A percentile compares a stretch with the other conserved stretches of the same genome.
These are phyloP conservation scores for Semnornis frantzii DNA, from an alignment of 2,113 vertebrate genomes.

Conservation along the genomic window DNA sequence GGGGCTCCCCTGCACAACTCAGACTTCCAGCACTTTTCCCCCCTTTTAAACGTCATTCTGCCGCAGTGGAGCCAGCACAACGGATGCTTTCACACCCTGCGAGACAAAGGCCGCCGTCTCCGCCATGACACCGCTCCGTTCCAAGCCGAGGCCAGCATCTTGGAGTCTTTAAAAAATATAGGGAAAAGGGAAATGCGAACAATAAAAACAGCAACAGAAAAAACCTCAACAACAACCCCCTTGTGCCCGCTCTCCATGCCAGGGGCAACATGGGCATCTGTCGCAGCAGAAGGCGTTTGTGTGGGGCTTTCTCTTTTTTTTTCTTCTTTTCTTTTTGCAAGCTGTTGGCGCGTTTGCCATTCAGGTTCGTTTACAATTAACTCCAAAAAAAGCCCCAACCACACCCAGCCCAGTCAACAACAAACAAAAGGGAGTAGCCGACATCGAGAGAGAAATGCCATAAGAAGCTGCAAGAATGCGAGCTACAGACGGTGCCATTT, in stretches of 20 bases:
- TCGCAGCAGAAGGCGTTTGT: constrained; percentile 73
- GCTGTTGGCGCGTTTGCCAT: constrained; percentile 74
- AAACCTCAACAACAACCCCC: constrained; percentile 65
- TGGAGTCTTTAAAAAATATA: constrained; percentile 69
- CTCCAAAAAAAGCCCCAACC: constrained; percentile 48
- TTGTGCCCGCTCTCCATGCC: constrained; percentile 72
- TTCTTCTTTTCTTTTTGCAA: not conserved
- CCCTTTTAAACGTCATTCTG: constrained; percentile 73
- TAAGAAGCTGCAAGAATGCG: constrained; percentile 64
- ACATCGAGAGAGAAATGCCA: constrained; percentile 72
- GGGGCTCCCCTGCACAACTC: constrained; percentile 67
- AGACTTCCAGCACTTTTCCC: constrained; percentile 72
- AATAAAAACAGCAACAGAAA: constrained; percentile 69
- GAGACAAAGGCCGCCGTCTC: constrained; percentile 83
- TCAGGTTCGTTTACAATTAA: constrained; percentile 78
- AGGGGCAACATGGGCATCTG: constrained; percentile 80
- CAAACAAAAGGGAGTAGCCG: constrained; percentile 78
- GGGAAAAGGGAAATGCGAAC: constrained; percentile 67
- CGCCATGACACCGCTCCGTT: constrained; percentile 79
- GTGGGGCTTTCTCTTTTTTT: constrained; percentile 42
- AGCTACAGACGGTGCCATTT: constrained; percentile 69
- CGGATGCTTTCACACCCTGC: constrained; percentile 81
- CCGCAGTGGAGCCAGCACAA: constrained; percentile 76
- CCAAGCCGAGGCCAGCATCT: constrained; percentile 76
- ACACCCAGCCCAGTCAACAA: constrained; percentile 77